Evolutionary conservation across 2,113 vertebrate genomes (phyloP), one percentile per base, ranked within the genome.

Genomic region (Spermophilus dauricus): DNA sequence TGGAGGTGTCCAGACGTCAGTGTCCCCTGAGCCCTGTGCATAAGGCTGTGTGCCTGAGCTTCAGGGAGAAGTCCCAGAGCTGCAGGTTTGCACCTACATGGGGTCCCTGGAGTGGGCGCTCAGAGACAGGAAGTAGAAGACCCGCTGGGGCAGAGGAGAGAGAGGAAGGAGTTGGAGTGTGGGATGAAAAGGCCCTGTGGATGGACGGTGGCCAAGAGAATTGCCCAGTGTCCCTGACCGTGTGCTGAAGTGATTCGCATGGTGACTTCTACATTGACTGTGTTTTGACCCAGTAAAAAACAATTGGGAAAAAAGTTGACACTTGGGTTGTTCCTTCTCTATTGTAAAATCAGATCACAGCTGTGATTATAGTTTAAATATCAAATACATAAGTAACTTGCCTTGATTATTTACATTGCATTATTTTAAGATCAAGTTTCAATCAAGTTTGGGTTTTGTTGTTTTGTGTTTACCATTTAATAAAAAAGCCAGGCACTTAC

Each of bases 191-290:
- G 16, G 16, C 2, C 65, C 80, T 20, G 37, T 14, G 45, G 28
- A 7, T 0, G 30, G 14, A 22, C 9, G 14, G 30, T 1, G 63
- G 80, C 1, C 5, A 7, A 5, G 16, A 18, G 34, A 5, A n/a
- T 4, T 1, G 2, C 39, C 34, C n/a, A 28, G 2, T 7, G 16
- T 20, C 42, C 16, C 32, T 17, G 7, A 45, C 18, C 3, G 1
- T 30, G 12, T 37, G 34, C 73, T 37, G 39, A 20, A 53, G 39
- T 0, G 11, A 37, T 18, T 2, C 4, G 2, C 37, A 39, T 4
- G 8, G 56, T 1, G 18, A 30, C 42, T 61, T 42, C 9, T 75
- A n/a, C 11, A 5, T 42, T 32, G 32, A 22, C 22, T 32, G 22
- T 11, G 7, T 48, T 86, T 92, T 58, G 51, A 26, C 28, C 53